phyloP scores from a whole-genome alignment of 1,140 invertebrate genomes.

The Paralvinella palmiformis region DNA sequence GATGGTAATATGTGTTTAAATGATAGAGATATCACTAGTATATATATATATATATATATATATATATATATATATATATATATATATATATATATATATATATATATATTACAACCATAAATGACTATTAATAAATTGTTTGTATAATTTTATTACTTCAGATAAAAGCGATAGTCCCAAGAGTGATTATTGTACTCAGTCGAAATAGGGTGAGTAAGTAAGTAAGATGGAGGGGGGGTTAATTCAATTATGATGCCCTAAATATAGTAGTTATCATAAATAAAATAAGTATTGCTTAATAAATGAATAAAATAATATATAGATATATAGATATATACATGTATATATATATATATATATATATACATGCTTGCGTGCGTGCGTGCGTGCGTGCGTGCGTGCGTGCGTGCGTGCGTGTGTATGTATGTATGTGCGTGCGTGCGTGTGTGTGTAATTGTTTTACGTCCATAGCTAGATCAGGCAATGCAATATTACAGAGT shows the following conservation, averaged over 20 bases:
- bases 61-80: too few species aligned
- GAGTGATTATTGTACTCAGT: not conserved
- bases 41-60: too few species aligned
- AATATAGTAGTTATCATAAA: not conserved
- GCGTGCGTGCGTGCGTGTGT: not conserved
- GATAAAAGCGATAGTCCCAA: not conserved
- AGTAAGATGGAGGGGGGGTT: too few species aligned
- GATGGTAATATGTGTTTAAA: too few species aligned
- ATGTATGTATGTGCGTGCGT: not conserved
- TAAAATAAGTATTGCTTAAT: not conserved
- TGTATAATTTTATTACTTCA: not conserved
- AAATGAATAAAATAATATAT: not conserved
- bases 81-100: too few species aligned
- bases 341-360: not conserved
- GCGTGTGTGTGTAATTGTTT: too few species aligned
- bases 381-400: not conserved
- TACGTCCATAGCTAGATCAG: too few species aligned
- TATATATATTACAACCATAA: too few species aligned
- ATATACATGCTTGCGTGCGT: not conserved
- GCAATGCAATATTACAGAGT: too few species aligned
- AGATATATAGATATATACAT: not conserved
- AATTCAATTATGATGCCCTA: too few species aligned
- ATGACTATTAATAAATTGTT: not conserved
- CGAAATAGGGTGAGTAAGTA: not conserved
- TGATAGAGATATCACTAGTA: too few species aligned